A percentile compares a stretch with the other conserved stretches of the same genome.
Conservation (phyloP, 2,888 invertebrate genomes). For the Timema podura region DNA sequence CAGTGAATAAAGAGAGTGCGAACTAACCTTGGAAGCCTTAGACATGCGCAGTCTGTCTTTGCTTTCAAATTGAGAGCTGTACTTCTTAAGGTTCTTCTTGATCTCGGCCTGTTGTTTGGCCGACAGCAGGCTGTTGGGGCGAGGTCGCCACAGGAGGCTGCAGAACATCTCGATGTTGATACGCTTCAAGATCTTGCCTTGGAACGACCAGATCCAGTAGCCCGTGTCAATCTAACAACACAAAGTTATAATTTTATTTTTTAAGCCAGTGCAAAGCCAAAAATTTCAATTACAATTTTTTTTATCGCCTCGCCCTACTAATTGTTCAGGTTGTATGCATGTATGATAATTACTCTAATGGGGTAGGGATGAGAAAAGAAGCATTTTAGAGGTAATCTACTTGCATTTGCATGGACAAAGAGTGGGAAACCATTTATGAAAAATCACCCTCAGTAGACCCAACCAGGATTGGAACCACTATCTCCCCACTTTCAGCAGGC, state of each 20-base stretch:
- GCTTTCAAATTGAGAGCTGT: conserved; percentile 91
- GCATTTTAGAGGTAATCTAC: too few species aligned
- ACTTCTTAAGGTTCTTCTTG: conserved; percentile 96
- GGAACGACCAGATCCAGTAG: conserved; percentile 98
- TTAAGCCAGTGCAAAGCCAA: too few species aligned
- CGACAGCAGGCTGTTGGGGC: conserved; percentile 79
- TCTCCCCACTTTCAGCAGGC: too few species aligned
- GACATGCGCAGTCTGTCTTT: conserved; percentile 91
- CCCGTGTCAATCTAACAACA: conserved; percentile 55
- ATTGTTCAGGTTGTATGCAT: too few species aligned
- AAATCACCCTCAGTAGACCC: too few species aligned
- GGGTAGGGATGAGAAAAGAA: too few species aligned
- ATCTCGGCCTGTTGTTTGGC: conserved; percentile 89
- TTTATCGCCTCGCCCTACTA: too few species aligned
- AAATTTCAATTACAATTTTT: too few species aligned
- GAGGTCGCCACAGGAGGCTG: conserved; percentile 93
- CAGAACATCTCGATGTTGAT: conserved; percentile 90
- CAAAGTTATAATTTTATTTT: background rate
- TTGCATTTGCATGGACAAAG: too few species aligned
- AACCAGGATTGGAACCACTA: too few species aligned
- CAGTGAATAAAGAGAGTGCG: background rate
- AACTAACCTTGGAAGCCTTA: conserved; percentile 77
- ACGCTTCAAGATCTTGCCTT: conserved; percentile 70
- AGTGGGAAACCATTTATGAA: too few species aligned
- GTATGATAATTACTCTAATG: too few species aligned